Base-by-base conservation (phyloP, 64 coral and sea anemone genomes). In the Anthopleura sola region DNA sequence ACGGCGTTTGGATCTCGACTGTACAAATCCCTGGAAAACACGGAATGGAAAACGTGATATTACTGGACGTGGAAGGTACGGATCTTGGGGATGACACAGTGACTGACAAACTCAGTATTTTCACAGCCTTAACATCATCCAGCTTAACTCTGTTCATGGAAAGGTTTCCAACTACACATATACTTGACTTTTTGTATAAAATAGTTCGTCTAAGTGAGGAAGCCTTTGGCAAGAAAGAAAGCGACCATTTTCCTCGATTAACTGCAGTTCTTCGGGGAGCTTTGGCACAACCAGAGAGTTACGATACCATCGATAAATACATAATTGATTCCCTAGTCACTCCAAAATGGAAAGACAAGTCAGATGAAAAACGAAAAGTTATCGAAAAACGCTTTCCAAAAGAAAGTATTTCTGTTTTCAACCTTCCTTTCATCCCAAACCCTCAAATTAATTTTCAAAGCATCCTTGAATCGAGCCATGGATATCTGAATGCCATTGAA, bases 11-110 rank as follows among this genome's bases (percentile, higher is more conserved):
- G 66, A 71, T 71, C 9, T 71, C 66, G 0, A 34, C 29, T 4
- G 12, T 71, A 32, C 2, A 28, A n/a, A 37, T 34, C 34, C 75
- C n/a, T 10, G 44, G 76, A 21, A 79, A 79, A 29, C 7, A 44
- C 47, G 88, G 78, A 24, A 88, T 60, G 68, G 92, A 84, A 44
- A 94, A 78, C 40, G 55, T 90, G 6, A 82, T 94, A 77, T 88
- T 94, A 60, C 44, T 94, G 68, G 93, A 94, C 85, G 89, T 87
- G 48, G 93, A 94, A 81, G 93, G 93, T 84, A 85, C 85, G 8
- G 89, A 91, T 31, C 47, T 94, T 2, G 93, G 88, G 18, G n/a
- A 83, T 36, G 86, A 91, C 48, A 71, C 54, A 18, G 64, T 64
- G 16, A 94, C 88, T 0, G 86, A 87, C 37, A 78, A 84, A 24